Percentiles rank a stretch among this genome's conserved stretches.
Conservation (phyloP, 2,113 vertebrate genomes). For the Ceyx cyanopectus region DNA sequence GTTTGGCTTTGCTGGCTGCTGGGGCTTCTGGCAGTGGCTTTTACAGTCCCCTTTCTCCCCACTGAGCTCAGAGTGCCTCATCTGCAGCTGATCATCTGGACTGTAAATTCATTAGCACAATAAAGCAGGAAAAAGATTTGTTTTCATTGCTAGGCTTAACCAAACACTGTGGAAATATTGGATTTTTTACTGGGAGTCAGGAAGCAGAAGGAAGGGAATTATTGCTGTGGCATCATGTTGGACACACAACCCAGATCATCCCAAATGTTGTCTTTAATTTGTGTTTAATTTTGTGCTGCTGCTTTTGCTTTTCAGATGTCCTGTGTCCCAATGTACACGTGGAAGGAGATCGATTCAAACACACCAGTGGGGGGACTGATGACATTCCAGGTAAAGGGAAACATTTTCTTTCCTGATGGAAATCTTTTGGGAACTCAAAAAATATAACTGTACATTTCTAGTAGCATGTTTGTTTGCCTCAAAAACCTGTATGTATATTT, state of each 20-base stretch:
- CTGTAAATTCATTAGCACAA: neutral
- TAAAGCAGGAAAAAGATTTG: neutral
- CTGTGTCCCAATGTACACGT: constrained; percentile 94
- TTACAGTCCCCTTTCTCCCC: neutral
- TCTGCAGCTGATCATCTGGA: neutral
- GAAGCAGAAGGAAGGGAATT: neutral
- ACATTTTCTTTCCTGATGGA: neutral
- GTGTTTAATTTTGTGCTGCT: neutral
- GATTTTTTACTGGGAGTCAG: neutral
- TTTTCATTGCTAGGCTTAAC: neutral
- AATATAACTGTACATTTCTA: neutral
- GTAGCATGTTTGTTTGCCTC: neutral
- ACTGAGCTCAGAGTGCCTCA: neutral
- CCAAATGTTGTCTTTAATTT: neutral
- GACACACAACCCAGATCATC: neutral
- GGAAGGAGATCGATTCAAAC: constrained; percentile 88
- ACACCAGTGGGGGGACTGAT: constrained; percentile 82
- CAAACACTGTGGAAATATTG: neutral
- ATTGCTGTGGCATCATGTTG: neutral
- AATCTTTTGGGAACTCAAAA: neutral
- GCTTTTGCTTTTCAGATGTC: constrained; percentile 84
- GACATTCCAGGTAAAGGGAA: constrained; percentile 90
- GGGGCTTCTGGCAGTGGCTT: neutral
- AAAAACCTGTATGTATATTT: neutral
- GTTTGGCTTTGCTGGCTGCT: neutral